phyloP scores from a whole-genome alignment of 2,113 vertebrate species.

The Hiodon tergisus region DNA sequence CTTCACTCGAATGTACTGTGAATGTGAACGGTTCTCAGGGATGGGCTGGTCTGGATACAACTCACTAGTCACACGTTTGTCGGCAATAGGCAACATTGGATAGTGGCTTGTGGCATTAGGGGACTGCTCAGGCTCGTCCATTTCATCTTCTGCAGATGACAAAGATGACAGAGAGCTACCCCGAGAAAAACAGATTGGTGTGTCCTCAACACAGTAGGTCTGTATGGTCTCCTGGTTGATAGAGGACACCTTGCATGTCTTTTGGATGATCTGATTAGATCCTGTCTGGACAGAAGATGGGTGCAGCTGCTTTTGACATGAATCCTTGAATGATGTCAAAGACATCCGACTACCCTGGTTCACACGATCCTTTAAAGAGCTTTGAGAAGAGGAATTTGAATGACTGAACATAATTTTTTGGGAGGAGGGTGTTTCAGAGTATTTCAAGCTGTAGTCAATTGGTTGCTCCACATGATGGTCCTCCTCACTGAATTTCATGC shows the following conservation, averaged over 20 bases:
- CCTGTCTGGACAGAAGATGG: slow-evolving; percentile 61
- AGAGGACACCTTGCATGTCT: slow-evolving; percentile 69
- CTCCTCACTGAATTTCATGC: slow-evolving; percentile 76
- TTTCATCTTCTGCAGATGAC: slow-evolving; percentile 88
- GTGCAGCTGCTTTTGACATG: slow-evolving; percentile 69
- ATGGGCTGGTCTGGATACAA: slow-evolving; percentile 54
- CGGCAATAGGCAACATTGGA: slow-evolving; percentile 72
- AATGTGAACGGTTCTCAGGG: slow-evolving; percentile 57
- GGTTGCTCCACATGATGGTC: slow-evolving; percentile 77
- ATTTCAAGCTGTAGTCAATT: slow-evolving; percentile 85
- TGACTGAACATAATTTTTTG: slow-evolving; percentile 74
- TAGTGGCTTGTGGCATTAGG: slow-evolving; percentile 59
- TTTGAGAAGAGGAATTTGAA: slow-evolving; percentile 68
- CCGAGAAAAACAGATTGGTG: slow-evolving; percentile 97
- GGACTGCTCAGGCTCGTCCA: slow-evolving; percentile 60
- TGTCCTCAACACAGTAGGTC: slow-evolving; percentile 96
- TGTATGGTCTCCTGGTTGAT: slow-evolving; percentile 94
- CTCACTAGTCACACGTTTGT: slow-evolving; percentile 67
- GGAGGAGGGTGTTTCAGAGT: slow-evolving; percentile 62
- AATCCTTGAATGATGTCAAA: slow-evolving; percentile 53
- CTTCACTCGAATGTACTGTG: slow-evolving; percentile 69
- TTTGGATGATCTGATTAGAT: slow-evolving; percentile 50
- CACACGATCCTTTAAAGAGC: slow-evolving; percentile 67
- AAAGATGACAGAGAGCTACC: slow-evolving; percentile 93
- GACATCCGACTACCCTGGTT: slow-evolving; percentile 60